phyloP scores from a whole-genome alignment of 2,113 vertebrate species.

The Connochaetes taurinus region DNA sequence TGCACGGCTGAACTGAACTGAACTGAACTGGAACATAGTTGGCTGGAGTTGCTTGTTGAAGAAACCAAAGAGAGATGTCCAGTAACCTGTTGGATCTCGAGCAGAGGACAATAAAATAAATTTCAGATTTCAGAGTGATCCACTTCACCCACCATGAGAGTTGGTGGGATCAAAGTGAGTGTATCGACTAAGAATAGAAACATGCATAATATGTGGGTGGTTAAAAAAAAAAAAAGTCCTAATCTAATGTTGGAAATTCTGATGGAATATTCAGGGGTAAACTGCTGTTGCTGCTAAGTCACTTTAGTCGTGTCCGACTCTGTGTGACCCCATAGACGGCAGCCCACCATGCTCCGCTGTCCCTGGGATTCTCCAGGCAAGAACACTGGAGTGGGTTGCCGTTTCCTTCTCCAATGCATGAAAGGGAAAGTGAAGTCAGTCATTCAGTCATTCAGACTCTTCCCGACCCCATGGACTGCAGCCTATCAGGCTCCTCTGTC shows the following conservation, averaged over 20 bases:
- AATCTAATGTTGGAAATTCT: background rate
- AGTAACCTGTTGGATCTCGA: background rate
- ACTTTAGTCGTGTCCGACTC: fast-evolving
- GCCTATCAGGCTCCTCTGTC: too few relatives aligned
- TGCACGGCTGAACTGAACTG: too few relatives aligned
- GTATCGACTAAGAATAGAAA: background rate
- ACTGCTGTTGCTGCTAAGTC: too few relatives aligned
- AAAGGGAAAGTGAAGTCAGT: too few relatives aligned
- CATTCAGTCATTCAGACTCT: too few relatives aligned
- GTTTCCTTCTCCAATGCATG: too few relatives aligned
- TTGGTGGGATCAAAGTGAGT: background rate
- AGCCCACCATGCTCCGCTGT: too few relatives aligned
- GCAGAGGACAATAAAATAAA: background rate
- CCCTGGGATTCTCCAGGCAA: too few relatives aligned
- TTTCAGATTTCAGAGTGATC: background rate
- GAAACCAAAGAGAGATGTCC: background rate
- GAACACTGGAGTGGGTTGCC: too few relatives aligned
- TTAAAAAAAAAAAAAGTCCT: background rate
- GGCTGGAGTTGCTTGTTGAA: background rate
- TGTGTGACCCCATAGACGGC: too few relatives aligned
- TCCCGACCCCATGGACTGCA: too few relatives aligned
- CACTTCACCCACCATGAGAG: background rate
- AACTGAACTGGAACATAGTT: background rate
- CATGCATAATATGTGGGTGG: background rate
- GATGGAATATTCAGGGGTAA: background rate